phyloP scores from a whole-genome alignment of 1,140 invertebrate species.

The Propsilocerus akamusi region DNA sequence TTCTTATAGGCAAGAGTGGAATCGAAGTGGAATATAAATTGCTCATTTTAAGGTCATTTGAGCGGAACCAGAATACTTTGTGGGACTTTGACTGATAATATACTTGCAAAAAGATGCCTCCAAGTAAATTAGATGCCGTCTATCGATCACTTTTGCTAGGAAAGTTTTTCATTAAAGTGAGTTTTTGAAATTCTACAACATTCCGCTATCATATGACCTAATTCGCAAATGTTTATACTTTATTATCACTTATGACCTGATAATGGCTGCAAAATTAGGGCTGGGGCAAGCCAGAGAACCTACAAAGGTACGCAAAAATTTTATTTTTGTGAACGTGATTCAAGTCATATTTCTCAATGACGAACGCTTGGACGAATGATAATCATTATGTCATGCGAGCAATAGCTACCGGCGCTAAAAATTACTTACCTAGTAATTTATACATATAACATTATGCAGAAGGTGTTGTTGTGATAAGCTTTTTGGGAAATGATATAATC shows the following conservation, averaged over 20 bases:
- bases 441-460: background rate
- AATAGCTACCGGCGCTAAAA: background rate
- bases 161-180: conserved; percentile 74
- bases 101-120: conserved; percentile 48
- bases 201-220: background rate
- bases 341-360: background rate
- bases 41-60: no score
- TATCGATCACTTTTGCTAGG: conserved; percentile 78
- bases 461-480: background rate
- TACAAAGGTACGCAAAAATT: conserved; percentile 51
- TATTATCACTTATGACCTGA: no score
- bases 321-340: background rate
- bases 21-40: no score
- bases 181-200: background rate
- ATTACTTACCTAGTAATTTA: conserved; percentile 7
- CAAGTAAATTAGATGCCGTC: conserved; percentile 66
- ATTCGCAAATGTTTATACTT: background rate
- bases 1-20: no score
- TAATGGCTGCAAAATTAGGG: no score
- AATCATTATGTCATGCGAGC: conserved; percentile 1
- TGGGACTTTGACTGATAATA: no score
- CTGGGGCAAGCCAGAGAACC: conserved; percentile 85
- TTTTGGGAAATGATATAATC: background rate
- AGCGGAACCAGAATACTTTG: no score
- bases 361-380: background rate